These are phyloP conservation scores for Melanostoma mellinum DNA, from an alignment of 2,888 invertebrate genomes.

Conservation along the genomic window DNA sequence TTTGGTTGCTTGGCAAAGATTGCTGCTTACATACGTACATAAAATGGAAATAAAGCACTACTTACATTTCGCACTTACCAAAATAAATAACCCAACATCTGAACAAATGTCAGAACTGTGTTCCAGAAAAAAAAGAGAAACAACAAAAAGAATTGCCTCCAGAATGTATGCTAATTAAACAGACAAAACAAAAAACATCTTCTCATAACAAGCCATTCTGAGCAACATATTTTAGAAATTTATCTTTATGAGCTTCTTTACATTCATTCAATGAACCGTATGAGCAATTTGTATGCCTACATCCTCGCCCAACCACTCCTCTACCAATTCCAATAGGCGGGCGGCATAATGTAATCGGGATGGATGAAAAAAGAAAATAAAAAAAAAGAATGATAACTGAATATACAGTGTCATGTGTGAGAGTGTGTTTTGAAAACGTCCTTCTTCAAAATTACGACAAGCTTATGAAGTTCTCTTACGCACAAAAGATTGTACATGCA, in stretches of 20 bases:
- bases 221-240: constrained; percentile 48
- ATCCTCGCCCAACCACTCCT: constrained; percentile 2
- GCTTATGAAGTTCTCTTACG: constrained; percentile 52
- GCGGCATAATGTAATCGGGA: not conserved
- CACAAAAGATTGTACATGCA: constrained; percentile 51
- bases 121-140: too few species aligned
- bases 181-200: not conserved
- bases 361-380: not conserved
- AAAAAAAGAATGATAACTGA: not conserved
- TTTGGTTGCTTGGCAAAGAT: too few species aligned
- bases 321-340: too few species aligned
- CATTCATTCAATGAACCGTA: constrained; percentile 62
- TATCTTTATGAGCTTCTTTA: constrained; percentile 53
- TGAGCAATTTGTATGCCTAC: constrained; percentile 51
- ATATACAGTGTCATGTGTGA: too few species aligned
- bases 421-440: constrained; percentile 10
- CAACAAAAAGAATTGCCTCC: constrained; percentile 6
- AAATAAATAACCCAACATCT: too few species aligned
- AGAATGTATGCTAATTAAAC: constrained; percentile 50
- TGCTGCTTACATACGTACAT: too few species aligned
- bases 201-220: constrained; percentile 40
- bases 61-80: too few species aligned
- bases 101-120: too few species aligned
- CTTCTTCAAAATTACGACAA: constrained; percentile 50
- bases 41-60: too few species aligned